Evolutionary conservation across 1,140 invertebrate genomes (phyloP), one percentile per base, ranked within the genome.

Genomic region (Bombus consobrinus): DNA sequence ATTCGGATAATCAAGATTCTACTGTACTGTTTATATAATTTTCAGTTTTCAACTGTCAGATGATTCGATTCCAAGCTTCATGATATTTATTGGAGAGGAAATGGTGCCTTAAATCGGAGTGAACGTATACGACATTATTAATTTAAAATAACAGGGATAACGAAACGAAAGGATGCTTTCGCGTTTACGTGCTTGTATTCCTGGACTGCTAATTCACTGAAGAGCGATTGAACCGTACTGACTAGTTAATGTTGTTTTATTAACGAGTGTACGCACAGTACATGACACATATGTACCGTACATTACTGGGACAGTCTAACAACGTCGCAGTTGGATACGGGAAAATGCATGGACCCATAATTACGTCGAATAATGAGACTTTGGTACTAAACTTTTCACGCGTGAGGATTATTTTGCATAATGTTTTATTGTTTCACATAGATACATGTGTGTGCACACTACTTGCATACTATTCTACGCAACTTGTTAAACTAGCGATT

Each of bases 241-340:
- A 53, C 22, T 89, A 89, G 79, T 89, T 89, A 89, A 89, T 75
- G 57, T 62, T 89, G 80, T 85, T 89, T 89, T 89, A 89, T 87
- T 86, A 76, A 81, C 68, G 74, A 84, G 68, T 71, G 39, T 77
- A 79, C 75, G 53, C 53, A 82, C 87, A 69, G 68, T 81, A 86
- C 79, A 86, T 43, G 43, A 37, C 32, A 81, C 79, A 39, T 86
- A 47, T 73, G 34, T n/a, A 77, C 83, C 37, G 69, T 69, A 85
- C 78, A 69, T 89, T 81, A 69, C 77, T 68, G 77, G 34, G 78
- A 84, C 62, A 39, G 53, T 86, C 64, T 73, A 69, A 83, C 79
- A 90, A 68, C 74, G 75, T 74, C 64, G 15, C 84, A 72, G 34
- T 66, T 18, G 53, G 76, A 62, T 78, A 79, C 66, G 3, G 32